phyloP scores from a whole-genome alignment of 2,888 invertebrate species.

The Chorisops tibialis region DNA sequence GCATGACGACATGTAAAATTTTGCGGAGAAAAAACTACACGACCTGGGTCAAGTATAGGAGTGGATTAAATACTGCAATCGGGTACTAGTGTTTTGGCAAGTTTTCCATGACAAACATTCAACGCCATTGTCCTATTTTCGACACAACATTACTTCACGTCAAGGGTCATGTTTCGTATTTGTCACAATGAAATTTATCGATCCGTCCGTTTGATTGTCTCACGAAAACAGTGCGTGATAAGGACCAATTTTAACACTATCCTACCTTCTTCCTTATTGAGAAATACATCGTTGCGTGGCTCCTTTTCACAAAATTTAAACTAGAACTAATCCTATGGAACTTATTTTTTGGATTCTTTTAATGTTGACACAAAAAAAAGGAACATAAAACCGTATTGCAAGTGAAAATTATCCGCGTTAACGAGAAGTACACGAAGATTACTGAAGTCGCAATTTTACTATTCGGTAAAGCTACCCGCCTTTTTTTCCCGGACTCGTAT shows the following conservation, averaged over 20 bases:
- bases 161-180: neutral
- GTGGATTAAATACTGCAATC: too few relatives aligned
- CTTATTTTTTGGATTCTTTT: neutral
- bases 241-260: neutral
- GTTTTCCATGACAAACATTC: too few relatives aligned
- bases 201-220: neutral
- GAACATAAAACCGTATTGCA: too few relatives aligned
- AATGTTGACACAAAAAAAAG: neutral
- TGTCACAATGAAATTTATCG: conserved; percentile 14
- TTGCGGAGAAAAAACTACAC: conserved; percentile 3
- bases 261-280: conserved; percentile 32
- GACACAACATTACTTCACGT: too few relatives aligned
- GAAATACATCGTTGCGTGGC: conserved; percentile 26
- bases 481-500: conserved; percentile 7
- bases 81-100: too few relatives aligned
- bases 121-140: too few relatives aligned
- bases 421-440: neutral
- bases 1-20: conserved; percentile 8
- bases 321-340: too few relatives aligned
- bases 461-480: neutral
- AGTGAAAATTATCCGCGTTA: neutral
- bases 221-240: neutral
- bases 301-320: neutral
- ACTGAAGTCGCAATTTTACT: neutral
- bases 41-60: conserved; percentile 30